Base-by-base conservation (phyloP, 2,797 vertebrate species). In the Neoniphon sammara region DNA sequence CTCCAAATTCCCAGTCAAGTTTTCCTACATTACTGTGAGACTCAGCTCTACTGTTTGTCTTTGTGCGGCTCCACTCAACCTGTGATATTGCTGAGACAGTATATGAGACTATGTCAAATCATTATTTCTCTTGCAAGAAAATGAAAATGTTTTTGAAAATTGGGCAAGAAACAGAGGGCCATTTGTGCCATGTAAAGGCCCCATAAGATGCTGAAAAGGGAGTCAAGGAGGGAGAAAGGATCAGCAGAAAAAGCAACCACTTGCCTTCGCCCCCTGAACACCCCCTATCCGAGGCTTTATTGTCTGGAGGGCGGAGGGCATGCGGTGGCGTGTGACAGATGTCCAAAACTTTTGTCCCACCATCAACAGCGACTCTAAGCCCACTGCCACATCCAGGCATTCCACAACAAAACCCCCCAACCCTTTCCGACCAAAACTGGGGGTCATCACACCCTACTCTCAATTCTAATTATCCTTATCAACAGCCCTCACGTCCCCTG, bases 291-390 rank as follows among this genome's bases (percentile, higher is more conserved):
- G 55, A 50, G 67, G 65, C 62, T 49, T 71, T 53, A 75, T 87
- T 86, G 82, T 87, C 39, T 78, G 50, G 36, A 60, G 61, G 80
- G 71, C 34, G 46, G 71, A 73, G 81, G 81, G 65, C 72, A 73
- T 78, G 74, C 68, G 27, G 73, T 63, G 69, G 78, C 57, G 54
- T 87, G 85, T 88, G 86, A 87, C 87, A 91, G 81, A 88, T 86
- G 80, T 82, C 84, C 64, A 2, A 79, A 65, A 58, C 77, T 57
- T 80, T 85, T 86, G 84, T 88, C 55, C 65, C 62, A 52, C 70
- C 66, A 66, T 71, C 67, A 72, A 66, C 64, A 81, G 46, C 70
- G 42, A 73, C 73, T 66, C 23, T 21, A 55, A 67, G 30, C 60
- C 44, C 78, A 36, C 70, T 77, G 67, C 74, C 65, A 61, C 10